Conservation (phyloP, 2,113 vertebrate species). For the Tylochromis polylepis region DNA sequence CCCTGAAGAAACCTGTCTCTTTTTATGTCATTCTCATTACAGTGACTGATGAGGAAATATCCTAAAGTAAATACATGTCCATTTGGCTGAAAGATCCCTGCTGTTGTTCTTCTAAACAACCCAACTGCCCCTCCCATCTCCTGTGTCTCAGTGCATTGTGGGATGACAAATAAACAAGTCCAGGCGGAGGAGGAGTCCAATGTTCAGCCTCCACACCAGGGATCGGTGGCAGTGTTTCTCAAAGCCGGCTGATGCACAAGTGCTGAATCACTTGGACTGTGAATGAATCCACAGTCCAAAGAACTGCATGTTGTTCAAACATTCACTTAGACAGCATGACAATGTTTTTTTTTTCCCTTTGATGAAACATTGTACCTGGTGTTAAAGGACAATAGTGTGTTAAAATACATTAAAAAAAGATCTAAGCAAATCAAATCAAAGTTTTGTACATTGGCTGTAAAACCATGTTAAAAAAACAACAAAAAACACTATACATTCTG, state of each 20-base stretch:
- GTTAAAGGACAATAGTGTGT: background rate
- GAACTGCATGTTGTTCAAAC: background rate
- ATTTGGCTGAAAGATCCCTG: slow-evolving; percentile 61
- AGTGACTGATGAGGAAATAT: slow-evolving; percentile 46
- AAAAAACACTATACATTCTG: background rate
- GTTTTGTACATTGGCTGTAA: background rate
- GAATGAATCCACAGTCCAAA: background rate
- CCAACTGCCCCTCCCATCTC: background rate
- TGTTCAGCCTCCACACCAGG: slow-evolving; percentile 42
- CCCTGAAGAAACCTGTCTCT: background rate
- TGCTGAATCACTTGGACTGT: slow-evolving; percentile 48
- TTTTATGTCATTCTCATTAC: slow-evolving; percentile 16
- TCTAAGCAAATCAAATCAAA: background rate
- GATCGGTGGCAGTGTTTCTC: slow-evolving; percentile 31
- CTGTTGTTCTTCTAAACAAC: slow-evolving; percentile 48
- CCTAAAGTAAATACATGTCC: slow-evolving; percentile 55
- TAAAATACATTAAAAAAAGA: background rate
- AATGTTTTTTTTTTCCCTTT: background rate
- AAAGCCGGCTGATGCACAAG: slow-evolving; percentile 36
- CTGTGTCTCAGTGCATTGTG: slow-evolving; percentile 60
- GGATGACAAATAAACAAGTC: slow-evolving; percentile 58
- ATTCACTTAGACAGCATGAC: background rate
- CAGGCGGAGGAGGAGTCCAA: slow-evolving; percentile 50
- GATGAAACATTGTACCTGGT: background rate
- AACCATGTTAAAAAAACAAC: too few relatives aligned